Base-by-base conservation (phyloP, 2,888 invertebrate genomes). In the Darwinula stevensoni region DNA sequence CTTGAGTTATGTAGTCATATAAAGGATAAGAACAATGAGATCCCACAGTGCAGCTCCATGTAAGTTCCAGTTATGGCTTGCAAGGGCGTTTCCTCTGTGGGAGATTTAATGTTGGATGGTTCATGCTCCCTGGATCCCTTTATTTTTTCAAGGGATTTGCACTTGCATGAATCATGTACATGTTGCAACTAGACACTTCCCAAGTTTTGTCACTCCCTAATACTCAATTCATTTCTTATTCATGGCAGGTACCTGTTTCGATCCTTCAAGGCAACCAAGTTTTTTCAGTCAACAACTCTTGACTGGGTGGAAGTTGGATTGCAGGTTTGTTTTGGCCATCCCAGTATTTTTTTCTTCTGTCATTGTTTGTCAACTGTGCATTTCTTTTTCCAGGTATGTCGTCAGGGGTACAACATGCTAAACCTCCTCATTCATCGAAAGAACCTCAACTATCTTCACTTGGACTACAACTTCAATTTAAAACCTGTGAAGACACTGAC, bases 221-320 rank as follows among this genome's bases (percentile, higher is more conserved):
- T n/a, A n/a, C n/a, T n/a, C n/a, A n/a, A n/a, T n/a, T n/a, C n/a
- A n/a, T n/a, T n/a, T n/a, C n/a, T n/a, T n/a, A 36, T 36, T 26
- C 36, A 35, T 35, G 40, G 13, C 39, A 70, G 71, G 36, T 91
- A 91, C 47, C 57, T 97, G 29, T 97, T 97, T 65, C 68, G 94
- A 17, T 97, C 97, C 1, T 99, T 99, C 57, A 99, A 99, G 53
- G 80, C 91, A 0, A 99, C 97, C 1, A 99, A 99, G 54, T 99
- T 99, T 59, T 99, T 99, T 62, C 94, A 99, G 67, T 86, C 86
- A 0, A 99, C 97, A 1, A 88, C 88, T 1, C 57, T 99, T 41
- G 97, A 99, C 56, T 99, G 97, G 97, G 97, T 99, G 2, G 97
- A 99, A 54, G 91, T 88, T 9, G 97, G 97, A 3, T 56, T 97